A percentile compares a stretch with the other conserved stretches of the same genome.
Conservation (phyloP, 1,140 invertebrate genomes). For the Drosophila kurseongensis region DNA sequence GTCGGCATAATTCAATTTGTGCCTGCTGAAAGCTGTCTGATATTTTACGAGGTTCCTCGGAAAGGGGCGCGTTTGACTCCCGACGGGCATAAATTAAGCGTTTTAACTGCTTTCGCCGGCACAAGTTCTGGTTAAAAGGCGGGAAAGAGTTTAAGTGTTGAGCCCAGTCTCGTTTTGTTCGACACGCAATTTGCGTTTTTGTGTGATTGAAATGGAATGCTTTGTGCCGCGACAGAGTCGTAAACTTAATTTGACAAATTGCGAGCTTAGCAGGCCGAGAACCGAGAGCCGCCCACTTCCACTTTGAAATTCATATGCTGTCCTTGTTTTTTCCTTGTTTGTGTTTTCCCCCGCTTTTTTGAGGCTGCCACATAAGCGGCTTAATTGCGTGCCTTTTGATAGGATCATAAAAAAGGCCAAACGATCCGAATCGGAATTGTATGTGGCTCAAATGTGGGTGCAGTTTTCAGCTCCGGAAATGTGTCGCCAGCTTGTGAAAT, state of each 20-base stretch:
- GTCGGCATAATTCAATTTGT: slow-evolving; percentile 52
- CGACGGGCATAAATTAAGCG: slow-evolving; percentile 42
- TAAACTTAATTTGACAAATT: slow-evolving; percentile 77
- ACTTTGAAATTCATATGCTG: slow-evolving; percentile 25
- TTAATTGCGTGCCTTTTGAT: slow-evolving; percentile 75
- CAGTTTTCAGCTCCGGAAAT: slow-evolving; percentile 21
- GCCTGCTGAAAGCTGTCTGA: slow-evolving; percentile 17
- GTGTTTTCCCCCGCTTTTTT: slow-evolving; percentile 9
- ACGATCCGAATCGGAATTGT: slow-evolving; percentile 49
- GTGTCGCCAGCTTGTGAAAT: slow-evolving; percentile 30
- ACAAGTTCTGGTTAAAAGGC: background rate
- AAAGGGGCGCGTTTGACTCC: slow-evolving; percentile 13
- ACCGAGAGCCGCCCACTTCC: background rate
- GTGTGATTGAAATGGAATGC: slow-evolving; percentile 67
- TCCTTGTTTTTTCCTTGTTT: slow-evolving; percentile 8
- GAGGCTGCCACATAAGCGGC: slow-evolving; percentile 55
- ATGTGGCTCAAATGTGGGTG: slow-evolving; percentile 34
- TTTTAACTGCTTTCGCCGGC: slow-evolving; percentile 33
- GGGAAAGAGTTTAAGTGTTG: slow-evolving; percentile 30
- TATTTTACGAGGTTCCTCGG: slow-evolving; percentile 32
- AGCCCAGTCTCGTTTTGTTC: slow-evolving; percentile 37
- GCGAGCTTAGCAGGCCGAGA: slow-evolving; percentile 44
- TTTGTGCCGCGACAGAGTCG: slow-evolving; percentile 46
- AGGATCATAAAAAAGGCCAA: slow-evolving; percentile 54
- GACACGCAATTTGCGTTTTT: slow-evolving; percentile 62